Base-by-base conservation (phyloP, 30 jellyfish, hydroid and myxozoan genomes). In the Turritopsis dohrnii region DNA sequence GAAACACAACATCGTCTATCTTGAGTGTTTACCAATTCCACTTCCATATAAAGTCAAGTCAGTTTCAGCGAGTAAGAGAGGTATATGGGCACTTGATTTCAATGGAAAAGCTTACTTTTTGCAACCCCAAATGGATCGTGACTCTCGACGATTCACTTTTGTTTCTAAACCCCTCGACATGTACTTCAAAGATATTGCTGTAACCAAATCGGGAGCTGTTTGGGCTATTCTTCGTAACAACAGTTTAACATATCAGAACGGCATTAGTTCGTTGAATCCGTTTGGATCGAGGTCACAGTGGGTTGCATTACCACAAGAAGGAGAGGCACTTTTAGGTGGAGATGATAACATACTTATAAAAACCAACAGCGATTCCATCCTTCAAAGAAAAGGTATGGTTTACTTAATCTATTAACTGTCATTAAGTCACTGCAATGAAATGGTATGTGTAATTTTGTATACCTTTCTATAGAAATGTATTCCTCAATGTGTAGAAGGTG, bases 71-170 rank as follows among this genome's bases (percentile, higher is more conserved):
- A 84, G 72, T 79, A 52, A 16, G 1, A 60, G 72, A 23, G 91
- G 84, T 9, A 8, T 75, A 21, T 88, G 96, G 96, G 91, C 91
- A 4, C 66, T 88, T 28, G 91, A 83, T 25, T 23, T 53, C n/a
- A n/a, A 66, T 16, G 91, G 96, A 0, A 18, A 29, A 52, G 87
- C 90, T 17, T 74, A 71, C 41, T 25, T 69, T 69, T 17, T 69
- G 28, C 31, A 69, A n/a, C 31, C 30, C 8, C 28, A 27, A 27
- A 69, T 7, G 30, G 17, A 69, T 8, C 77, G 77, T 69, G 77
- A 69, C 30, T 81, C 71, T 24, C n/a, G 29, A 54, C 23, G 5
- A 8, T 69, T 7, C 30, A 27, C 30, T 8, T 69, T 69, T 69
- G 30, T n/a, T 0, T 8, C 30, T 9, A 27, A 69, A 7, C 77